Conservation (phyloP, 2,113 vertebrate genomes). For the Pagrus major region DNA sequence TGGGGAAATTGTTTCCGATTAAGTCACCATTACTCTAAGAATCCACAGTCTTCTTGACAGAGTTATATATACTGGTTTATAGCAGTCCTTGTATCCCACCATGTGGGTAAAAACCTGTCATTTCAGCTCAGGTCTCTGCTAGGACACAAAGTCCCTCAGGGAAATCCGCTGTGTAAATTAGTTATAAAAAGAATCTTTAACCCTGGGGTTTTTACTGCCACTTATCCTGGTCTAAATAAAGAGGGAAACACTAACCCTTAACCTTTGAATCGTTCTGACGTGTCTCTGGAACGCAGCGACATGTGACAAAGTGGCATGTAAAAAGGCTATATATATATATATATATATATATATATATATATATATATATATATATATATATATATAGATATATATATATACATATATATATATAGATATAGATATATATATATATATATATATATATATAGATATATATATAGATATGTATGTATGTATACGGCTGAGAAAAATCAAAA, state of each 20-base stretch:
- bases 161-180: background rate
- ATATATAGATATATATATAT: too few relatives aligned
- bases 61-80: background rate
- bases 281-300: background rate
- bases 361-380: too few relatives aligned
- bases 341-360: too few relatives aligned
- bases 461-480: too few relatives aligned
- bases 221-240: slow-evolving; percentile 10
- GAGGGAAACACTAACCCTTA: background rate
- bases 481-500: background rate
- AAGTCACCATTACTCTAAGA: background rate
- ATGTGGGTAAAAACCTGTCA: slow-evolving; percentile 17
- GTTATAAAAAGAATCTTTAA: slow-evolving; percentile 12
- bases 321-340: too few relatives aligned
- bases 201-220: slow-evolving; percentile 5
- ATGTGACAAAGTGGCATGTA: too few relatives aligned
- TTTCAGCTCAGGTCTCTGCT: background rate
- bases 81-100: background rate
- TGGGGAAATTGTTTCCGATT: background rate
- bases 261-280: background rate
- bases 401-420: too few relatives aligned
- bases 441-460: too few relatives aligned
- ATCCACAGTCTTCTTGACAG: background rate
- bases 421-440: too few relatives aligned
- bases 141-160: slow-evolving; percentile 12